Evolutionary conservation across 2,113 vertebrate genomes (phyloP).

Genomic region (Brachyhypopomus gauderio): DNA sequence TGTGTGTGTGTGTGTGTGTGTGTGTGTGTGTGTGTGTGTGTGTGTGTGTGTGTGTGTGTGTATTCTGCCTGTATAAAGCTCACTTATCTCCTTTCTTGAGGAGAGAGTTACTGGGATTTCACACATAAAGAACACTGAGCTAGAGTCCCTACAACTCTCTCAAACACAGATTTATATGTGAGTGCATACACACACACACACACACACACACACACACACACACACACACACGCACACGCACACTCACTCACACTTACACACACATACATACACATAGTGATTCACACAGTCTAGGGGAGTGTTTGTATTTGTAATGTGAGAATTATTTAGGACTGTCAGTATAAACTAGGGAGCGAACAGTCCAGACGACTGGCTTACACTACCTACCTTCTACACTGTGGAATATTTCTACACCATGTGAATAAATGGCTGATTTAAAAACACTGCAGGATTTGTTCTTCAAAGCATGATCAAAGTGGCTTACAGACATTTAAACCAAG

Average conservation of each 20-base stretch:
- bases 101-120: constrained; percentile 23
- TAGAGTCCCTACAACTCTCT: background rate
- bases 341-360: background rate
- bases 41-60: constrained; percentile 10
- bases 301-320: background rate
- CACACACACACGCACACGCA: background rate
- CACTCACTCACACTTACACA: background rate
- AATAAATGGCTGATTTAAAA: constrained; percentile 7
- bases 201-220: background rate
- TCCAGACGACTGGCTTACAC: background rate
- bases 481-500: background rate
- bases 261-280: constrained; percentile 2
- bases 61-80: constrained; percentile 18
- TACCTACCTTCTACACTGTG: background rate
- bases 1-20: constrained; percentile 13
- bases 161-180: background rate
- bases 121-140: background rate
- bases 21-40: constrained; percentile 17
- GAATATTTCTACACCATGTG: background rate
- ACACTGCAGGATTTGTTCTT: background rate
- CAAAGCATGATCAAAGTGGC: background rate
- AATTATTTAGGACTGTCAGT: background rate
- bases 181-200: background rate
- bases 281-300: constrained; percentile 3
- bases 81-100: constrained; percentile 11